Evolutionary conservation across 1,140 invertebrate species (phyloP).

Genomic region (Octopus sinensis): DNA sequence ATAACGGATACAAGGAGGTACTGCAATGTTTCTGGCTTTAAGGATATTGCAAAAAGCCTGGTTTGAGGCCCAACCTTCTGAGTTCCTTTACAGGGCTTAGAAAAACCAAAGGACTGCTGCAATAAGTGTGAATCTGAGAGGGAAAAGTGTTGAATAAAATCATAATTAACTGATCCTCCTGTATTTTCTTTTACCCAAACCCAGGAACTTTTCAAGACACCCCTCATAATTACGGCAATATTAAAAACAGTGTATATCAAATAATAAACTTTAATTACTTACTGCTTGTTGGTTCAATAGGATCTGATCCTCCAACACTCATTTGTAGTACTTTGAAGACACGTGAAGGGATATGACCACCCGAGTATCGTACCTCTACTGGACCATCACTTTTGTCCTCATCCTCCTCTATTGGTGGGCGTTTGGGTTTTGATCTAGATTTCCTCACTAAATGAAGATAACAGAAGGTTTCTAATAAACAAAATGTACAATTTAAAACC

Average conservation of each 20-base stretch:
- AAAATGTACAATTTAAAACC: too few relatives aligned
- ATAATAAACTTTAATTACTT: not conserved
- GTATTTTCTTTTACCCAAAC: not conserved
- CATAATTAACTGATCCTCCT: not conserved
- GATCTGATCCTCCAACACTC: constrained; percentile 32
- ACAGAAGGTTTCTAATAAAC: too few relatives aligned
- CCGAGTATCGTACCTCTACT: constrained; percentile 64
- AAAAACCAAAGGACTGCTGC: not conserved
- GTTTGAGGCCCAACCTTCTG: too few relatives aligned
- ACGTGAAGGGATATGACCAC: constrained; percentile 78
- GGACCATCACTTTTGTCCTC: constrained; percentile 37
- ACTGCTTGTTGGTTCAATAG: constrained; percentile 3
- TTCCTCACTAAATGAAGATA: not conserved
- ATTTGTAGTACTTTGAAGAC: constrained; percentile 77
- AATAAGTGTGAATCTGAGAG: not conserved
- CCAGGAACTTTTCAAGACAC: not conserved
- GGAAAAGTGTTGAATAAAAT: not conserved
- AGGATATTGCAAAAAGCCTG: too few relatives aligned
- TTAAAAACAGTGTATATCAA: not conserved
- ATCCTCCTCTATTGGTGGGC: constrained; percentile 7
- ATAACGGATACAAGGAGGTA: too few relatives aligned
- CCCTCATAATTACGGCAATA: not conserved
- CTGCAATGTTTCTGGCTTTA: too few relatives aligned
- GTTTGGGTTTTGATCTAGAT: not conserved
- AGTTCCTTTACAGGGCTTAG: not conserved